Evolutionary conservation across 2,888 invertebrate genomes (phyloP), one percentile per base, ranked within the genome.

Genomic region (Rhodophaea formosa): DNA sequence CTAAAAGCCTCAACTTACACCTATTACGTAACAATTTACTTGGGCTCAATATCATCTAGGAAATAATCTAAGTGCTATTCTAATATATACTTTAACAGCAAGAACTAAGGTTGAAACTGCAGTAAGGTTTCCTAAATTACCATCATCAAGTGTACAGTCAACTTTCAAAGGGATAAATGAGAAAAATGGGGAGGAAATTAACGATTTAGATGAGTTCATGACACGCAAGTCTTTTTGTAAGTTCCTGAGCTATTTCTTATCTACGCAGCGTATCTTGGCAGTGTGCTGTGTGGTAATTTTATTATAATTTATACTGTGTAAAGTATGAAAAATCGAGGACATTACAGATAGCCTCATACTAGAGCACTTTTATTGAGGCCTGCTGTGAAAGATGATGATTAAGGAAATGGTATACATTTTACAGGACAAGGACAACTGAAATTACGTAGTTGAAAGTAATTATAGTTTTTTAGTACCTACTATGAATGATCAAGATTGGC

Each of bases 1-100:
- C 60, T 66, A 64, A 58, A 51, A 66, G 68, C 67, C 67, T 67
- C 63, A 62, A 68, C 63, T 68, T 66, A 63, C 58, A 56, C 30
- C 49, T 43, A 49, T 56, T 56, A 56, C 39, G 29, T 60, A 66
- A 68, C 66, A 67, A 68, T 63, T 66, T 61, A 66, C 49, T 42
- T 15, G 10, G 29, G 30, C 17, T 39, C 46, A 35, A 42, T 49
- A 56, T 49, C 39, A 39, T 39, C 47, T 49, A 29, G 42, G 30
- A 56, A 42, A 39, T 16, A 45, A 39, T 42, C 17, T 23, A 17
- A n/a, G 16, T 3, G 1, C 0, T 14, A 32, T 10, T 23, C 35
- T 7, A 56, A 49, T 29, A 7, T 39, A 30, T 15, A n/a, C 49
- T 29, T 14, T 56, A 56, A 43, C 10, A 7, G 7, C 0, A 10